phyloP scores from a whole-genome alignment of 2,888 invertebrate genomes.

The Caradrina kadenii region DNA sequence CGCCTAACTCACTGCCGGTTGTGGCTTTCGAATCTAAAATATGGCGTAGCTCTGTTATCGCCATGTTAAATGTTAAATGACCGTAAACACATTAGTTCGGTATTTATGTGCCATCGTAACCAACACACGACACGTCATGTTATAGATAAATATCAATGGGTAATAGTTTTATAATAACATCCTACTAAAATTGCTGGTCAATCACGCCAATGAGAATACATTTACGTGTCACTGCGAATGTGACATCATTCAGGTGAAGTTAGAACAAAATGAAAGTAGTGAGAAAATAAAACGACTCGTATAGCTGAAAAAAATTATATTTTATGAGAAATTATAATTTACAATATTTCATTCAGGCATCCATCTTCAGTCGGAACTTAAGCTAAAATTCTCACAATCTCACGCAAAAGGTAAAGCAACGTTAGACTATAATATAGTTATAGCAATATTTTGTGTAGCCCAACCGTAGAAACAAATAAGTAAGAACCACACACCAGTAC shows the following conservation, averaged over 20 bases:
- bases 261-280: slow-evolving; percentile 10
- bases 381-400: slow-evolving; percentile 91
- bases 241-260: slow-evolving; percentile 6
- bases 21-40: slow-evolving; percentile 35
- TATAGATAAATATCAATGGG: slow-evolving; percentile 55
- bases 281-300: slow-evolving; percentile 82
- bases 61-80: slow-evolving; percentile 50
- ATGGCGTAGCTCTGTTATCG: slow-evolving; percentile 24
- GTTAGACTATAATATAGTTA: slow-evolving; percentile 91
- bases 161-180: slow-evolving; percentile 37
- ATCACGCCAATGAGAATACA: slow-evolving; percentile 24
- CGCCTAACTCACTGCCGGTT: slow-evolving; percentile 64
- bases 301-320: slow-evolving; percentile 91
- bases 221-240: slow-evolving; percentile 8
- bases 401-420: slow-evolving; percentile 91
- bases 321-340: slow-evolving; percentile 92
- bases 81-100: slow-evolving; percentile 27
- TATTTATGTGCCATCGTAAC: slow-evolving; percentile 34
- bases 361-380: slow-evolving; percentile 91
- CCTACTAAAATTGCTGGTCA: slow-evolving; percentile 18
- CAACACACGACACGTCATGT: slow-evolving; percentile 30
- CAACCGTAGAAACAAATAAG: slow-evolving; percentile 84
- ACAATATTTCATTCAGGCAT: slow-evolving; percentile 91
- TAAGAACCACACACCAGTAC: slow-evolving; percentile 82
- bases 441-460: slow-evolving; percentile 89